Base-by-base conservation (phyloP, 2,888 invertebrate species). In the Apodemia hepburni region DNA sequence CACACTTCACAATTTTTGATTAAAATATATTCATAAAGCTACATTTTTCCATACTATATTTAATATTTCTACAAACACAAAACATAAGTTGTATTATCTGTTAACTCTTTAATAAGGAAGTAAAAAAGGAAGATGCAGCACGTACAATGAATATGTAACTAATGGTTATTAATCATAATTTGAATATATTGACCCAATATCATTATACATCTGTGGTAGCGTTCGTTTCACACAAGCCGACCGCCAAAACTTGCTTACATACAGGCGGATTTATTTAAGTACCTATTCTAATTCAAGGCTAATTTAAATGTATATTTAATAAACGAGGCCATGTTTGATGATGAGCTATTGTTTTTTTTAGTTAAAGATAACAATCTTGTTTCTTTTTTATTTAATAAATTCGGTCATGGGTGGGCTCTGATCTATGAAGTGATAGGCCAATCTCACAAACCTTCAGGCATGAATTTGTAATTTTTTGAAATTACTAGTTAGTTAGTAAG, bases 131-230 rank as follows among this genome's bases (percentile, higher is more conserved):
- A 54, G 54, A 54, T 54, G 54, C 54, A n/a, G 45, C 42, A 22
- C 22, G 1, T 54, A 54, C 54, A 54, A 22, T 54, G 54, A 54
- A 29, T 54, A 54, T 54, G 54, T 54, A 54, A 54, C 54, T 54
- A 54, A 54, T 27, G 54, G 27, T 27, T 22, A 88, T 88, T 81
- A 88, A 88, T 90, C 87, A 88, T 81, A 89, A 87, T 89, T 87
- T 88, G 80, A 81, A 79, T 77, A 83, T 84, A 88, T 87, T 88
- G 87, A 87, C 78, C 76, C 72, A 75, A 73, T 78, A 85, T 85
- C 84, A 83, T 82, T 84, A 71, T 77, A 77, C 75, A 76, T 77
- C 76, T 78, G 71, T 80, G 71, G 80, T 81, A 80, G 83, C 81
- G 74, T 75, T 75, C 63, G 76, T 72, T 84, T 85, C 83, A 84